Conservation (phyloP, 2,797 vertebrate species). For the Pseudopleuronectes americanus region DNA sequence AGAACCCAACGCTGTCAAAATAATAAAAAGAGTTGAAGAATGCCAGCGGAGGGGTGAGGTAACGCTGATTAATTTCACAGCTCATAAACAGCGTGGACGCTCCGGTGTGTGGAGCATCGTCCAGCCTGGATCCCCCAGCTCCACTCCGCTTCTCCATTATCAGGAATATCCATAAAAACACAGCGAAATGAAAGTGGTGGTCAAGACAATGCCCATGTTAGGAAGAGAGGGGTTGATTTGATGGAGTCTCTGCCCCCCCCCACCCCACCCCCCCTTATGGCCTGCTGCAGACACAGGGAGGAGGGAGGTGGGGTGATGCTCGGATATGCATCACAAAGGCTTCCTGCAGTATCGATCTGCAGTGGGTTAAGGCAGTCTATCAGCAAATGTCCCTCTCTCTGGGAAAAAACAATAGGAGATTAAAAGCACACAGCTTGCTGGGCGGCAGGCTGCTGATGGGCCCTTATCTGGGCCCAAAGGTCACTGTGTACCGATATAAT, state of each 20-base stretch:
- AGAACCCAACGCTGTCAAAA: slow-evolving; percentile 59
- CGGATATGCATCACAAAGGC: slow-evolving; percentile 86
- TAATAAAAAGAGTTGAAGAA: slow-evolving; percentile 69
- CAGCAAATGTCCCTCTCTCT: slow-evolving; percentile 83
- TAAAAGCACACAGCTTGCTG: slow-evolving; percentile 78
- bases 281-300: slow-evolving; percentile 61
- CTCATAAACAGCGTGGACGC: slow-evolving; percentile 71
- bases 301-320: slow-evolving; percentile 56
- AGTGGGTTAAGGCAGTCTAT: slow-evolving; percentile 84
- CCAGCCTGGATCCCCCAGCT: slow-evolving; percentile 50
- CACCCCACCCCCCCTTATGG: slow-evolving; percentile 33
- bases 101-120: slow-evolving; percentile 42
- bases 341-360: slow-evolving; percentile 84
- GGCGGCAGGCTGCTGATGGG: slow-evolving; percentile 80
- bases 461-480: slow-evolving; percentile 81
- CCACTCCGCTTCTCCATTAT: slow-evolving; percentile 53
- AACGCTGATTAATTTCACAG: slow-evolving; percentile 80
- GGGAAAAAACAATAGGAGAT: slow-evolving; percentile 84
- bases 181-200: slow-evolving; percentile 65
- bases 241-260: slow-evolving; percentile 65
- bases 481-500: slow-evolving; percentile 83
- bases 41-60: slow-evolving; percentile 48
- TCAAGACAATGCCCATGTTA: slow-evolving; percentile 61
- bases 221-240: slow-evolving; percentile 75
- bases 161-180: slow-evolving; percentile 68